Percentiles rank a stretch among this genome's conserved stretches.
These are phyloP conservation scores for Hesperophylax magnus DNA, from an alignment of 1,140 invertebrate species.

Conservation along the genomic window DNA sequence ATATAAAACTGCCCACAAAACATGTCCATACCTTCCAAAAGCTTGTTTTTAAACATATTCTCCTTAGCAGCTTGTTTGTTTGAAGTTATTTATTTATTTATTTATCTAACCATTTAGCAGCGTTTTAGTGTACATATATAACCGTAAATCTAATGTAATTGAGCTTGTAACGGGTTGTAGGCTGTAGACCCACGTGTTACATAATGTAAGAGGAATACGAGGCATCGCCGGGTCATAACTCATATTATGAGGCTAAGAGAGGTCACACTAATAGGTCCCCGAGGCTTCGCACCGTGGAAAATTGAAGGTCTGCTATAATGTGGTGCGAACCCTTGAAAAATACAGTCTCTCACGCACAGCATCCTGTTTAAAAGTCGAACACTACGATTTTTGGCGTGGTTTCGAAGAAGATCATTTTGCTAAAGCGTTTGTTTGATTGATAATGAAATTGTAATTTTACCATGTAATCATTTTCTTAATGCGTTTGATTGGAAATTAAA, in stretches of 20 bases:
- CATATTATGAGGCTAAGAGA: conserved; percentile 8
- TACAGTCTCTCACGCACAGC: not conserved
- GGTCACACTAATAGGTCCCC: conserved; percentile 27
- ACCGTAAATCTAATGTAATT: conserved; percentile 10
- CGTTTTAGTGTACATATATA: not conserved
- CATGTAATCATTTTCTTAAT: too few relatives aligned
- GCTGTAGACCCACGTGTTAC: not conserved
- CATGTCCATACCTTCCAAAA: too few relatives aligned
- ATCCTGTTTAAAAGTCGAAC: not conserved
- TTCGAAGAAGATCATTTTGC: too few relatives aligned
- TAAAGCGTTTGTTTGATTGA: too few relatives aligned
- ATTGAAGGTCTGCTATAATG: conserved; percentile 16
- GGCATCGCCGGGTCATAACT: conserved; percentile 9
- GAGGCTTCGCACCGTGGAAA: conserved; percentile 17
- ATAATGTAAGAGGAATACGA: not conserved
- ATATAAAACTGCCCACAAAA: too few relatives aligned
- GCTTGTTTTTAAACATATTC: too few relatives aligned
- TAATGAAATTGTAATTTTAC: too few relatives aligned
- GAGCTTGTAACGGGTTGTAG: not conserved
- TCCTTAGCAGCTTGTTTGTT: too few relatives aligned
- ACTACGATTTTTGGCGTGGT: too few relatives aligned
- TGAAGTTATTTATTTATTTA: too few relatives aligned
- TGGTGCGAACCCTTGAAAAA: conserved; percentile 23
- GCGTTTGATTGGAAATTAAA: too few relatives aligned
- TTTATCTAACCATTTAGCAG: too few relatives aligned